Percentiles rank a stretch among this genome's conserved stretches.
Evolutionary conservation across 1,140 invertebrate species (phyloP).

Genomic region (Formica selysi): DNA sequence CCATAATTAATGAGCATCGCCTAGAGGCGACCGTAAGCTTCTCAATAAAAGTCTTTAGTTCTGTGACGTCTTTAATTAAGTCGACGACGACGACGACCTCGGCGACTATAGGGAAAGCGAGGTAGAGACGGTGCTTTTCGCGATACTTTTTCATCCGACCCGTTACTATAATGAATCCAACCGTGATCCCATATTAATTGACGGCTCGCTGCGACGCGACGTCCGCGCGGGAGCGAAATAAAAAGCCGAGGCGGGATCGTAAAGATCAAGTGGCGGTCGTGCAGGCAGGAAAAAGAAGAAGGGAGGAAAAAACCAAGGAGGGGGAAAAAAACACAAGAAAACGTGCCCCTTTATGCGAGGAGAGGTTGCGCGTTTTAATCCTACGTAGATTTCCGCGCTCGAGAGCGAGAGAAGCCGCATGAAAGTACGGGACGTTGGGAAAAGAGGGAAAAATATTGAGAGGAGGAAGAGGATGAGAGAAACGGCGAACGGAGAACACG

Average conservation of each 20-base stretch:
- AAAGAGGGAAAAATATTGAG: constrained; percentile 18
- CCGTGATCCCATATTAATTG: constrained; percentile 62
- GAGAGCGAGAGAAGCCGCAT: constrained; percentile 45
- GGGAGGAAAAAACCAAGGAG: constrained; percentile 6
- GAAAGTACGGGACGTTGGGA: constrained; percentile 47
- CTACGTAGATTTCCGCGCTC: constrained; percentile 55
- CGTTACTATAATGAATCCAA: constrained; percentile 59
- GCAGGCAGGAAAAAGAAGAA: not conserved
- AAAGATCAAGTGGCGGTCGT: constrained; percentile 55
- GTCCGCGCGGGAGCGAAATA: constrained; percentile 21
- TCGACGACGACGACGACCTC: constrained; percentile 19
- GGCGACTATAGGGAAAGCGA: not conserved
- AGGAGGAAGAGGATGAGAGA: not conserved
- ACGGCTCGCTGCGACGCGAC: constrained; percentile 50
- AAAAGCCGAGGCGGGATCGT: constrained; percentile 26
- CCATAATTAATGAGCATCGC: constrained; percentile 46
- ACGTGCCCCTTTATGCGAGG: constrained; percentile 48
- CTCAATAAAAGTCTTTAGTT: constrained; percentile 59
- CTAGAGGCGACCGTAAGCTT: constrained; percentile 25
- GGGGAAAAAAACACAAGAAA: not conserved
- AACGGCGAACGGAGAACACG: not conserved
- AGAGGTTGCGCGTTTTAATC: constrained; percentile 59
- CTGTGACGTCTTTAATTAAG: constrained; percentile 61
- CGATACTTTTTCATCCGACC: constrained; percentile 57
- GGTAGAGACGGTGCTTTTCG: not conserved